Conservation (phyloP, 1,140 invertebrate species). For the Drosophila biarmipes region DNA sequence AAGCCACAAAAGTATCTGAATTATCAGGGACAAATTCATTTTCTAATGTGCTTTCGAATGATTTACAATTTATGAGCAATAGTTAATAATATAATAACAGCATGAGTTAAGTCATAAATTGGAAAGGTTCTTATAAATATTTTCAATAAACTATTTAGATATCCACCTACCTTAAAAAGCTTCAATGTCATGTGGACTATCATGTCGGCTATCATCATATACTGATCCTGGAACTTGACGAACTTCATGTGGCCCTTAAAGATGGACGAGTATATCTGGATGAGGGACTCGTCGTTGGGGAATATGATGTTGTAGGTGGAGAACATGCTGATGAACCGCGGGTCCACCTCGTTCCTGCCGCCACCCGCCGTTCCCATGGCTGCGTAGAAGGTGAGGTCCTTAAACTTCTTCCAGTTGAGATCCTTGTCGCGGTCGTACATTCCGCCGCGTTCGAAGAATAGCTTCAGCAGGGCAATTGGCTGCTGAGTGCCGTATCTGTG, state of each 20-base stretch:
- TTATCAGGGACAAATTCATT: background rate
- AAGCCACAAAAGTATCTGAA: background rate
- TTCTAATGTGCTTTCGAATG: background rate
- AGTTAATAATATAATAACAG: too few species aligned
- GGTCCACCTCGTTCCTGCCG: conserved; percentile 94
- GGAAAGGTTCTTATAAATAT: background rate
- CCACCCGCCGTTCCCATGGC: conserved; percentile 91
- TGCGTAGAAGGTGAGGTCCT: conserved; percentile 92
- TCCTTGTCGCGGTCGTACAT: conserved; percentile 96
- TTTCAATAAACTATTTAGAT: too few species aligned
- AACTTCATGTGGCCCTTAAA: conserved; percentile 89
- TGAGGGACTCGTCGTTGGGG: conserved; percentile 90
- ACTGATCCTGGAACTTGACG: conserved; percentile 87
- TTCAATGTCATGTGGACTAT: conserved; percentile 92
- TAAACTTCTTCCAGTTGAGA: conserved; percentile 94
- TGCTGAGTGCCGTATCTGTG: conserved; percentile 95
- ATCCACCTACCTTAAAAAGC: conserved; percentile 89
- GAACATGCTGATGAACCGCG: conserved; percentile 95
- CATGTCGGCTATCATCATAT: conserved; percentile 87
- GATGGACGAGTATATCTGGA: conserved; percentile 94
- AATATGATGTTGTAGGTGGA: conserved; percentile 93
- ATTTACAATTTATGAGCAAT: background rate
- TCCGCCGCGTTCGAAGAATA: conserved; percentile 93
- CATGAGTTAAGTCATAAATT: background rate
- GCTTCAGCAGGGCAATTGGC: conserved; percentile 94